Evolutionary conservation across 2,888 invertebrate species (phyloP).

Genomic region (Zelleria hepariella): DNA sequence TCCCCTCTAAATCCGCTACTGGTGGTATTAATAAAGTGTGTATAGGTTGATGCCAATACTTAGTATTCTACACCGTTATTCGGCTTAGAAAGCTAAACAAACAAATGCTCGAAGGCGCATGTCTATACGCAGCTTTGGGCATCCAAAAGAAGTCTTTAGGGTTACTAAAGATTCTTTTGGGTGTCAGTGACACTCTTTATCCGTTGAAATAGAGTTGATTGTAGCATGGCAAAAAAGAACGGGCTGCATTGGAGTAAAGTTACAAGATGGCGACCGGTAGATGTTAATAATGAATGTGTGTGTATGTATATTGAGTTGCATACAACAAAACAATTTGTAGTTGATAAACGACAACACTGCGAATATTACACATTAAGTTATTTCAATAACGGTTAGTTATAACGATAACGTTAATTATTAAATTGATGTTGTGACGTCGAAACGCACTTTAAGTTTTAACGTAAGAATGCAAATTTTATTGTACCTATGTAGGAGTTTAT

Average conservation of each 20-base stretch:
- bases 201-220: background rate
- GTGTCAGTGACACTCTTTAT: background rate
- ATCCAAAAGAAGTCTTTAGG: too few species aligned
- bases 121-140: too few species aligned
- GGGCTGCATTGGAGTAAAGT: background rate
- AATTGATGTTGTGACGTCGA: constrained; percentile 58
- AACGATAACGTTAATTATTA: constrained; percentile 26
- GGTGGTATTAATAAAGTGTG: too few species aligned
- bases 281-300: constrained; percentile 17
- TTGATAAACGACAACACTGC: constrained; percentile 52
- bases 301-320: constrained; percentile 34
- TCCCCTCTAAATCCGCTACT: too few species aligned
- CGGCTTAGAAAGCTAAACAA: too few species aligned
- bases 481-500: constrained; percentile 17
- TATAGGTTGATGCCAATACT: too few species aligned
- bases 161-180: background rate
- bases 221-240: too few species aligned
- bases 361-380: constrained; percentile 61
- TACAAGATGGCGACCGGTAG: constrained; percentile 25
- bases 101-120: too few species aligned
- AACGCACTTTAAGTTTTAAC: constrained; percentile 39
- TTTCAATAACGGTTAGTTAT: constrained; percentile 35
- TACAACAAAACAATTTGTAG: constrained; percentile 24
- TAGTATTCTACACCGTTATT: too few species aligned
- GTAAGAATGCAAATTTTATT: constrained; percentile 23